Conservation (phyloP, 2,888 invertebrate genomes). For the Yponomeuta malinellus region DNA sequence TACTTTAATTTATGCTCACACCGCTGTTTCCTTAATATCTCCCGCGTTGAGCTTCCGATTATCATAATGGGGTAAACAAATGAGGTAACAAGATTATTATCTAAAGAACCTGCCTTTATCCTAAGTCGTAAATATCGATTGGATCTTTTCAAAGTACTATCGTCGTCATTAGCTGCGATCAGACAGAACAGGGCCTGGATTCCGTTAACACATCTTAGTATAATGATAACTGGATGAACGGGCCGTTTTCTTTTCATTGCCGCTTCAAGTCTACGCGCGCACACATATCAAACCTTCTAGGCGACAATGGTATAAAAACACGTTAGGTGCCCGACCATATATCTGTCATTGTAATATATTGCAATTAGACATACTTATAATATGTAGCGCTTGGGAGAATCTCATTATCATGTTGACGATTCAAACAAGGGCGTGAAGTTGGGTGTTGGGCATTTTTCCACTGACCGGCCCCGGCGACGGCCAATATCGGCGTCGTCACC, state of each 20-base stretch:
- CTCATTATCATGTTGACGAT: no score
- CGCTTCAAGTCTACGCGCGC: background rate
- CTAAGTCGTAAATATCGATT: background rate
- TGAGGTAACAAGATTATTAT: background rate
- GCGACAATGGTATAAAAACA: no score
- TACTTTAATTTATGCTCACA: background rate
- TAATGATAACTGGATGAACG: background rate
- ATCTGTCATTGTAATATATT: no score
- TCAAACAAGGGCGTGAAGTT: no score
- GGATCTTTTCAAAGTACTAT: background rate
- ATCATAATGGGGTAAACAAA: conserved; percentile 3
- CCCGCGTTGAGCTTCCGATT: background rate
- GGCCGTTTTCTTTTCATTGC: background rate
- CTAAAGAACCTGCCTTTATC: background rate
- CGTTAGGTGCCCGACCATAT: no score
- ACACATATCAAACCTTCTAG: background rate
- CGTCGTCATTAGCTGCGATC: background rate
- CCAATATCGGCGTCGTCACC: no score
- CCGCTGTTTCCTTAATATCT: background rate
- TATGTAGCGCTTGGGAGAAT: no score
- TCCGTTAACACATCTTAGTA: background rate
- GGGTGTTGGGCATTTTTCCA: no score
- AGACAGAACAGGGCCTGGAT: no score
- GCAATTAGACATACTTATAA: no score
- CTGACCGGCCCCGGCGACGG: no score